Percentiles rank a stretch among this genome's conserved stretches.
phyloP scores from a whole-genome alignment of 2,797 vertebrate species.

The Allobates femoralis region DNA sequence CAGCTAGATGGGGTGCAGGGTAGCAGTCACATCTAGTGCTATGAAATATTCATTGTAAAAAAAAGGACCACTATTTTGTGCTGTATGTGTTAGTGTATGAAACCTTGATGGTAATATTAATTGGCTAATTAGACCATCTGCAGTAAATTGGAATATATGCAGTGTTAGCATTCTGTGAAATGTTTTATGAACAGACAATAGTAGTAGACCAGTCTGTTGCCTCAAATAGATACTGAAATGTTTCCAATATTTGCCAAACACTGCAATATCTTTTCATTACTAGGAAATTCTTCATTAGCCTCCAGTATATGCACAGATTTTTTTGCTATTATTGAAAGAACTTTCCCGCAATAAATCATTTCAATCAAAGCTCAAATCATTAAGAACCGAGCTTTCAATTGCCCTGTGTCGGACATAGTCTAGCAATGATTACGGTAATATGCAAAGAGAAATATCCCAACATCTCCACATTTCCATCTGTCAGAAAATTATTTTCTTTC shows the following conservation, averaged over 20 bases:
- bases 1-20: too few relatives aligned
- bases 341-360: background rate
- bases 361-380: background rate
- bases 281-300: background rate
- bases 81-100: background rate
- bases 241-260: background rate
- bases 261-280: background rate
- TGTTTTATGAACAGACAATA: background rate
- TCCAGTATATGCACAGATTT: background rate
- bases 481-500: background rate
- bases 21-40: too few relatives aligned
- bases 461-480: background rate
- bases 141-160: background rate
- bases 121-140: background rate
- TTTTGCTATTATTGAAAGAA: background rate
- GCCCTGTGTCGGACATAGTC: background rate
- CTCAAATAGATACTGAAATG: background rate
- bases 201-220: background rate
- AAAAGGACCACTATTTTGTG: background rate
- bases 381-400: background rate
- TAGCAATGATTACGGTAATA: background rate
- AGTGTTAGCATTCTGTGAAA: background rate
- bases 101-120: background rate
- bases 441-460: background rate
- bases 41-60: background rate